Evolutionary conservation across 2,797 vertebrate species (phyloP), one percentile per base, ranked within the genome.

Genomic region (Lindbergichthys nudifrons): DNA sequence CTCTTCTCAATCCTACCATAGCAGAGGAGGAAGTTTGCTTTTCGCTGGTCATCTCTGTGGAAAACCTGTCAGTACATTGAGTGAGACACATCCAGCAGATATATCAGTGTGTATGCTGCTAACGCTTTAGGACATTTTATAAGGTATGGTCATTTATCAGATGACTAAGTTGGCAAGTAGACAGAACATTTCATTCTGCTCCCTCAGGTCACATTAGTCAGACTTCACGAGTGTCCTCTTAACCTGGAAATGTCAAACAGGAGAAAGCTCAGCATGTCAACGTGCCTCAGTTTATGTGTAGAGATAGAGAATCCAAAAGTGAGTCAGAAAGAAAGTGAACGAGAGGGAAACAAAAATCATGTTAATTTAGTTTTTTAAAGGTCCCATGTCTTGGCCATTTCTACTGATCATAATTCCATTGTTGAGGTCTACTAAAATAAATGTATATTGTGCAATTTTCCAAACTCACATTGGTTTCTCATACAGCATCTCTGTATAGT

Each of bases 241-340:
- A 61, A 48, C 21, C 57, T 48, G 21, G 43, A 68, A 75, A 68
- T 54, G 50, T 67, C 57, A 50, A 6, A 50, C 32, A 50, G 61
- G 45, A 21, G 36, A 65, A 72, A 32, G 7, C 45, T 51, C 39
- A 59, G 45, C 32, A 23, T 30, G 15, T 61, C 56, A 45, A 52
- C 47, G 23, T 61, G 58, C 48, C 18, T 10, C n/a, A 7, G 18
- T 19, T 14, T 41, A 4, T 19, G 30, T 32, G 45, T 18, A 23
- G n/a, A 13, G 32, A 41, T 18, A 30, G 13, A 47, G 8, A 32
- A 2, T 21, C 39, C 43, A 23, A 47, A 30, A 36, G 43, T 4
- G 51, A 57, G 45, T 42, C 39, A 51, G 23, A 43, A 13, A 42
- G 6, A 66, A 53, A 41, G 19, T 39, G 26, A 9, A 48, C 0